A percentile compares a stretch with the other conserved stretches of the same genome.
Evolutionary conservation across 2,797 vertebrate species (phyloP).

Genomic region (Neostethus bicornis): DNA sequence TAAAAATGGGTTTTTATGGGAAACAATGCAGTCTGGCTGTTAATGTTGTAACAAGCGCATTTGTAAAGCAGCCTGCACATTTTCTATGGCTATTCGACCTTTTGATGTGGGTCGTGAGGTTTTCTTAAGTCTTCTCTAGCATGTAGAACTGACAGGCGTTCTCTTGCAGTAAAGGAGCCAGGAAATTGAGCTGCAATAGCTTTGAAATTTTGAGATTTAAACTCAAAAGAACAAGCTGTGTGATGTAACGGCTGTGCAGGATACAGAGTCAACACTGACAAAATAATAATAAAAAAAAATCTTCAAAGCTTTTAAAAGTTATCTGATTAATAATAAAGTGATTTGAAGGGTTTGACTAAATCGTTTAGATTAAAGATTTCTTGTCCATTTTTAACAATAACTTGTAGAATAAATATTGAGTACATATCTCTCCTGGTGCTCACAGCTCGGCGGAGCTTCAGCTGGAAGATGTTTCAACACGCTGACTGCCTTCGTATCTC

Average conservation of each 20-base stretch:
- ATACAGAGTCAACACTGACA: slow-evolving; percentile 15
- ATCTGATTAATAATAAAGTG: slow-evolving; percentile 39
- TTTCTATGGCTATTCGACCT: slow-evolving; percentile 36
- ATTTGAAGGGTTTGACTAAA: slow-evolving; percentile 29
- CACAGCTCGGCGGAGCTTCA: slow-evolving; percentile 41
- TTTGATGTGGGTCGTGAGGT: slow-evolving; percentile 63
- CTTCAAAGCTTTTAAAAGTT: slow-evolving; percentile 51
- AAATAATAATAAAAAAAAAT: no score
- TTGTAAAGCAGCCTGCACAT: slow-evolving; percentile 26
- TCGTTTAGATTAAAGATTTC: slow-evolving; percentile 30
- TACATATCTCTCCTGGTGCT: slow-evolving; percentile 11
- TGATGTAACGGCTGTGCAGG: slow-evolving; percentile 45
- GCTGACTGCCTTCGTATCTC: slow-evolving; percentile 49
- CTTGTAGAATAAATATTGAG: slow-evolving; percentile 17
- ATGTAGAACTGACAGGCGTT: slow-evolving; percentile 42
- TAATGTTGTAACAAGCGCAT: slow-evolving; percentile 29
- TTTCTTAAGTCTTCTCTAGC: slow-evolving; percentile 50
- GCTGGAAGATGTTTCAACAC: slow-evolving; percentile 52
- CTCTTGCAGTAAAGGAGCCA: slow-evolving; percentile 28
- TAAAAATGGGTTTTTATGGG: slow-evolving; percentile 14
- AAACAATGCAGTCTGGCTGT: slow-evolving; percentile 36
- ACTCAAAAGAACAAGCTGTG: slow-evolving; percentile 45
- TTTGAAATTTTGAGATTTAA: slow-evolving; percentile 63
- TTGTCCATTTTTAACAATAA: slow-evolving; percentile 44
- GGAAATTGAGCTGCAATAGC: slow-evolving; percentile 49